Percentiles rank a stretch among this genome's conserved stretches.
These are phyloP conservation scores for Rhagoletis pomonella DNA, from an alignment of 1,140 invertebrate genomes.

Conservation along the genomic window DNA sequence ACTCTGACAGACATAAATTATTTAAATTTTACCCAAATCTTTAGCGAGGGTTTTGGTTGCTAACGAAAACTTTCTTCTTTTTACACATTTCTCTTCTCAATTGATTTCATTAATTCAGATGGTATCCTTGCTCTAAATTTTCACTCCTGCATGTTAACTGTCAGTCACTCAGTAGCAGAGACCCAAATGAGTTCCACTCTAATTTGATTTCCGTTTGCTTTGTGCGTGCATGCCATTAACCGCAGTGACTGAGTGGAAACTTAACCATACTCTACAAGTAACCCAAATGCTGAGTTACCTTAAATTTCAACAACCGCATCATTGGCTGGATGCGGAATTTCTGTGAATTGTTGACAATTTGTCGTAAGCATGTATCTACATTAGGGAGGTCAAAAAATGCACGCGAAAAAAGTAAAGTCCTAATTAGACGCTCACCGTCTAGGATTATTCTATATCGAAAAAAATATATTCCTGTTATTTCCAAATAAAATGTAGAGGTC, in stretches of 20 bases:
- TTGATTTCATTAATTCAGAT: not conserved
- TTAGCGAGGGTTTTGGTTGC: too few relatives aligned
- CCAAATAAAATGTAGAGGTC: too few relatives aligned
- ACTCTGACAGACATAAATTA: too few relatives aligned
- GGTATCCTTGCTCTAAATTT: not conserved
- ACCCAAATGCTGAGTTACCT: not conserved
- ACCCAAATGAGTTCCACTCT: not conserved
- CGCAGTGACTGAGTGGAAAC: not conserved
- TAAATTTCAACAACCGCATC: not conserved
- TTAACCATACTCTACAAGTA: not conserved
- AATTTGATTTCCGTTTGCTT: slow-evolving; percentile 20
- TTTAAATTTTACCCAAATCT: too few relatives aligned
- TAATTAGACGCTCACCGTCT: too few relatives aligned
- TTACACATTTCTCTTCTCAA: not conserved
- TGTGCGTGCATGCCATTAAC: not conserved
- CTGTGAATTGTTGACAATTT: not conserved
- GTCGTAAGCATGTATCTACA: not conserved
- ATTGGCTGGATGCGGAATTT: not conserved
- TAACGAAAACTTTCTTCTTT: too few relatives aligned
- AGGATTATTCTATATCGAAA: too few relatives aligned
- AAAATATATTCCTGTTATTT: too few relatives aligned
- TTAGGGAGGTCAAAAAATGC: too few relatives aligned
- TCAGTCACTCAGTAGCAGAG: not conserved
- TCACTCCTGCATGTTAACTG: not conserved
- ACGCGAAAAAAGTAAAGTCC: too few relatives aligned